These are phyloP conservation scores for Lasioglossum calceatum DNA, from an alignment of 2,888 invertebrate species.

Conservation along the genomic window DNA sequence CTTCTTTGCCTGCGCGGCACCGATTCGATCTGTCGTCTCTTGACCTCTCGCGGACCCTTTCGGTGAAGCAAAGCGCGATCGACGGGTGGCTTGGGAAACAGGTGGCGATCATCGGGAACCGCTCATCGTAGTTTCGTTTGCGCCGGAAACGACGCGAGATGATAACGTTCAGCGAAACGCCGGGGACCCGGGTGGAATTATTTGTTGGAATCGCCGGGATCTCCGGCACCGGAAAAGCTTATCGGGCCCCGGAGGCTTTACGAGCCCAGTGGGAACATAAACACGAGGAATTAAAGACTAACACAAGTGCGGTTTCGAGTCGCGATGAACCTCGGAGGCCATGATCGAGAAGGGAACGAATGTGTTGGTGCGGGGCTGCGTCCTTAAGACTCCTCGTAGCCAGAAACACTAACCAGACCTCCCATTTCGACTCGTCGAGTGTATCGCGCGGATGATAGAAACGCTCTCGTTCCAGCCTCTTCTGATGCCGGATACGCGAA, in stretches of 20 bases:
- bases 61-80: neutral
- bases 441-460: conserved; percentile 65
- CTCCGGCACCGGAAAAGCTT: conserved; percentile 75
- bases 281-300: conserved; percentile 70
- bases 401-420: conserved; percentile 80
- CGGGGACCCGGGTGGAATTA: conserved; percentile 39
- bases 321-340: conserved; percentile 35
- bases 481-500: conserved; percentile 50
- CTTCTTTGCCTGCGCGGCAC: conserved; percentile 8
- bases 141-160: conserved; percentile 25
- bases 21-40: neutral
- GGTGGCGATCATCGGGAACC: neutral
- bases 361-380: conserved; percentile 39
- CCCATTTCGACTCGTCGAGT: conserved; percentile 71
- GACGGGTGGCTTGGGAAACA: neutral
- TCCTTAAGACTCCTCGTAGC: conserved; percentile 69
- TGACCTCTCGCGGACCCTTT: neutral
- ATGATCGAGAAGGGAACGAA: conserved; percentile 3
- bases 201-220: conserved; percentile 50
- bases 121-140: neutral
- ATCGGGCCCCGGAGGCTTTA: conserved; percentile 65
- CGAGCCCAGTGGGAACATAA: conserved; percentile 76
- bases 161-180: neutral
- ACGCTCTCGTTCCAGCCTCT: conserved; percentile 60
- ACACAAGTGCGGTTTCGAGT: conserved; percentile 32